A percentile compares a stretch with the other conserved stretches of the same genome.
phyloP scores from a whole-genome alignment of 2,797 vertebrate species.

The Psittacula derbiana region DNA sequence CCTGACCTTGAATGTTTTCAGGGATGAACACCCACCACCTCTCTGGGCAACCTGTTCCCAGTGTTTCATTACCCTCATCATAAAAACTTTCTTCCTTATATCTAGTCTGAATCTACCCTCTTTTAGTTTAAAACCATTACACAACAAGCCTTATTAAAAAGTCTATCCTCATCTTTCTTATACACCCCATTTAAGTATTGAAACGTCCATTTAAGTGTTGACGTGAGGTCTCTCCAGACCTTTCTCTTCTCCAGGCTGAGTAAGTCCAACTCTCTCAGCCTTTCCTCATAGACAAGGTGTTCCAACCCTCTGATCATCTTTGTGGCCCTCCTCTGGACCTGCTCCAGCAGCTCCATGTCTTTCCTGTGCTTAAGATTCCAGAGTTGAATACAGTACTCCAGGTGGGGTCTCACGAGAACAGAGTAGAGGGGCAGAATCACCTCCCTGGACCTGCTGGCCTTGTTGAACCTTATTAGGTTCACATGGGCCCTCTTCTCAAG shows the following conservation, averaged over 20 bases:
- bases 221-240: neutral
- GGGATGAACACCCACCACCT: neutral
- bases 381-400: neutral
- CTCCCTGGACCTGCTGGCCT: neutral
- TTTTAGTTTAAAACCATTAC: neutral
- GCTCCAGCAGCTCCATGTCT: neutral
- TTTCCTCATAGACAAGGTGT: neutral
- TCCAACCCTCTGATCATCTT: neutral
- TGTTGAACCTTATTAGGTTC: neutral
- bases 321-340: neutral
- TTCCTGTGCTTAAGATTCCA: neutral
- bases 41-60: neutral
- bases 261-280: neutral
- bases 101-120: neutral
- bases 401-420: neutral
- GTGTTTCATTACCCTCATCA: neutral
- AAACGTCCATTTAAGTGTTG: neutral
- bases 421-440: neutral
- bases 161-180: neutral
- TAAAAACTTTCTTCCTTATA: neutral
- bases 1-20: neutral
- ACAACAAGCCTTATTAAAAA: neutral
- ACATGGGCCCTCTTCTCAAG: neutral
- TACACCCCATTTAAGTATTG: neutral
- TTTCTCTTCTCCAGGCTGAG: neutral